A percentile compares a stretch with the other conserved stretches of the same genome.
Evolutionary conservation across 2,797 vertebrate genomes (phyloP).

Genomic region (Dendrocincla tyrannina): DNA sequence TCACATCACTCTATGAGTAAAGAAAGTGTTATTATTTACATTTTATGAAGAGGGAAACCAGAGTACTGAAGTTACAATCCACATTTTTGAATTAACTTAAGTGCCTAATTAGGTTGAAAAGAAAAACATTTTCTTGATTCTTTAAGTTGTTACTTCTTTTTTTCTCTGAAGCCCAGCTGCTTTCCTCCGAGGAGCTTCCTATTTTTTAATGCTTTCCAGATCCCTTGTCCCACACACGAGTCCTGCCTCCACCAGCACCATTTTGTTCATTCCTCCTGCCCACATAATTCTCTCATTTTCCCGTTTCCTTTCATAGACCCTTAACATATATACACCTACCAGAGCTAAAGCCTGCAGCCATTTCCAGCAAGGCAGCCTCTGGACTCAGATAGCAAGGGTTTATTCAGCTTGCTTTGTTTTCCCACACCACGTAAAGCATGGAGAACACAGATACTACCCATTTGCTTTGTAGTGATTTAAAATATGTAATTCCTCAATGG

Average conservation of each 20-base stretch:
- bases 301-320: background rate
- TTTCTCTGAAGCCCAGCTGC: background rate
- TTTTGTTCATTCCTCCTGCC: background rate
- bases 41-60: background rate
- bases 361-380: background rate
- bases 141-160: background rate
- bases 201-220: background rate
- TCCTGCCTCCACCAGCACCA: background rate
- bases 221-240: background rate
- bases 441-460: background rate
- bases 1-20: background rate
- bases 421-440: background rate
- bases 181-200: background rate
- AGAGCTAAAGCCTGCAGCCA: background rate
- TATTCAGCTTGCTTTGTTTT: background rate
- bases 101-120: background rate
- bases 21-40: background rate
- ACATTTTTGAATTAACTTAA: background rate
- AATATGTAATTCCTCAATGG: background rate
- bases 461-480: background rate
- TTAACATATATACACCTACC: background rate
- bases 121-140: background rate
- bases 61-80: background rate
- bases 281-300: background rate
- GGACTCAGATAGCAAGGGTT: background rate